Evolutionary conservation across 1,140 invertebrate genomes (phyloP), one percentile per base, ranked within the genome.

Genomic region (Cotesia vestalis): DNA sequence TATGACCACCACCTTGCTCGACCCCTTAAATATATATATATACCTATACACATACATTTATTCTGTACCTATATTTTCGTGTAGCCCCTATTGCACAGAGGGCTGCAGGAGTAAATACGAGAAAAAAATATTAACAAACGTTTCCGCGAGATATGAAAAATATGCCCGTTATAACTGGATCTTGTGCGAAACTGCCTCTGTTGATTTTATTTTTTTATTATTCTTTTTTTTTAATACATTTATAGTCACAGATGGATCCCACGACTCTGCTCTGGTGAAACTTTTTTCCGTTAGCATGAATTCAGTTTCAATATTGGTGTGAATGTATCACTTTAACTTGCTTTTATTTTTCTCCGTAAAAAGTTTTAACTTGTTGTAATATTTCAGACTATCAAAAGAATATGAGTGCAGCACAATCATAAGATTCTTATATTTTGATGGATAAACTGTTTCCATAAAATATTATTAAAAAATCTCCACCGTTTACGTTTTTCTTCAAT

Each of bases 121-220:
- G 12, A 70, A 63, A 70, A 83, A 82, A 83, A 79, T 84, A 83
- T 83, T 78, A 85, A 78, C 81, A 76, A 62, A 70, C 38, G 57
- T 53, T 27, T 36, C 55, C 9, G 78, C 69, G 78, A 78, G 82
- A 84, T 85, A 85, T 81, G 83, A 85, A 81, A 85, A 85, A 85
- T 85, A 81, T 82, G 78, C 79, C 71, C 79, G 82, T 85, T 84
- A 85, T 82, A 77, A 78, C 78, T 11, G 8, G 60, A n/a, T 69
- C 51, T 64, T 46, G n/a, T 27, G 27, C 20, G 62, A 73, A 73
- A 73, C 68, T 34, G 61, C 61, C 17, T 20, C 53, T 34, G 51
- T 55, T 34, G 12, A 52, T 52, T 66, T 52, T 66, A 61, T 38
- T 20, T 53, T 73, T 60, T 27, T 27, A 66, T 61, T 40, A 17